Base-by-base conservation (phyloP, 2,797 vertebrate genomes). In the Chromobotia macracanthus region DNA sequence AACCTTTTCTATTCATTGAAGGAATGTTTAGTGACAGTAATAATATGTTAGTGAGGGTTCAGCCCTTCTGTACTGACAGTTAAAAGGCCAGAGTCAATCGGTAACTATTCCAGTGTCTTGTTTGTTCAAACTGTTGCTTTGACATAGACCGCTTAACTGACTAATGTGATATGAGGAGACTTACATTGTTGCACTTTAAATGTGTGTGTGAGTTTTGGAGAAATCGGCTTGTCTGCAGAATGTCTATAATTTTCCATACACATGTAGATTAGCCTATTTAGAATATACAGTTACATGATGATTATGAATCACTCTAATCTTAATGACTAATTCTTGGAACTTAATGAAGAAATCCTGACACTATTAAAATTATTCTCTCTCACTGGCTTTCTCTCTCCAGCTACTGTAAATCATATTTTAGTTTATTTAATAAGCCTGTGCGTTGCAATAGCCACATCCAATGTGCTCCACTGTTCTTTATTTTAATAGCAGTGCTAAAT, bases 61-160 rank as follows among this genome's bases (percentile, higher is more conserved):
- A 85, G 88, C 84, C 89, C 86, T 77, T 83, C 76, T 73, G 81
- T 86, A 82, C 61, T 64, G 79, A 85, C 86, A 80, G 83, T 82
- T 86, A 72, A 93, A 92, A 91, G 89, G 93, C 90, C 91, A 87
- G 79, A 87, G 88, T 93, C 89, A 91, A 88, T 91, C 83, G 87
- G 67, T 86, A 83, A 75, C 70, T 80, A 51, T 68, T 41, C 23
- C 71, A 64, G 64, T 61, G 77, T 82, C 58, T 50, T 31, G 48
- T 71, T 65, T 46, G 31, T 53, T 60, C 84, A 88, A 88, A 82
- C 77, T 89, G 87, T 88, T 78, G 51, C 35, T 77, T 77, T 85
- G 72, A 73, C 76, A 80, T 67, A 80, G 65, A 75, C 83, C 80
- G 76, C 78, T 76, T 31, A 73, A 48, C 51, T 8, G 38, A 50